A percentile compares a stretch with the other conserved stretches of the same genome.
Conservation (phyloP, 1,140 invertebrate genomes). For the Araneus ventricosus region DNA sequence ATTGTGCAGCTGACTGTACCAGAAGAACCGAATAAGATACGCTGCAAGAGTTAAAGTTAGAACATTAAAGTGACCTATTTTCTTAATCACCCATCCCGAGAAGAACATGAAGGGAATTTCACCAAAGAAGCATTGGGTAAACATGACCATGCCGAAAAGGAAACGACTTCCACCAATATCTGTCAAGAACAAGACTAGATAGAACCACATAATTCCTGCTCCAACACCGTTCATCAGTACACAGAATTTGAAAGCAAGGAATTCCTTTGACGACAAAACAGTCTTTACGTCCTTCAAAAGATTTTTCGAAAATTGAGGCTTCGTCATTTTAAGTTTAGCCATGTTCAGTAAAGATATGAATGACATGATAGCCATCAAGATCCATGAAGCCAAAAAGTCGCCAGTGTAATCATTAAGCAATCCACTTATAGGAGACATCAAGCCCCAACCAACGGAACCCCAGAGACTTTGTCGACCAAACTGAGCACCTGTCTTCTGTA, state of each 20-base stretch:
- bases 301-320: constrained; percentile 57
- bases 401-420: constrained; percentile 45
- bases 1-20: constrained; percentile 88
- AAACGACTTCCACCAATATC: constrained; percentile 82
- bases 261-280: constrained; percentile 84
- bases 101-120: constrained; percentile 94
- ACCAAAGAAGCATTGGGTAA: constrained; percentile 90
- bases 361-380: constrained; percentile 83
- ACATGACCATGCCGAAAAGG: constrained; percentile 88
- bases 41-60: constrained; percentile 84
- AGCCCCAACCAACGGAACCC: constrained; percentile 78
- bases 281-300: constrained; percentile 82
- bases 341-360: constrained; percentile 82
- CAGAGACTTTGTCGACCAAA: constrained; percentile 92
- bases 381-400: constrained; percentile 82
- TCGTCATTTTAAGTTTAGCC: constrained; percentile 60
- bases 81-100: constrained; percentile 89
- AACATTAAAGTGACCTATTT: constrained; percentile 89
- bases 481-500: constrained; percentile 66
- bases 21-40: constrained; percentile 88
- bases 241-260: constrained; percentile 87
- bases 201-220: constrained; percentile 92
- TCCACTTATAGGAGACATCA: constrained; percentile 69
- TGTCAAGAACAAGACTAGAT: constrained; percentile 82
- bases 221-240: constrained; percentile 90